A percentile compares a stretch with the other conserved stretches of the same genome.
phyloP scores from a whole-genome alignment of 2,797 vertebrate species.

The Alectoris magna region DNA sequence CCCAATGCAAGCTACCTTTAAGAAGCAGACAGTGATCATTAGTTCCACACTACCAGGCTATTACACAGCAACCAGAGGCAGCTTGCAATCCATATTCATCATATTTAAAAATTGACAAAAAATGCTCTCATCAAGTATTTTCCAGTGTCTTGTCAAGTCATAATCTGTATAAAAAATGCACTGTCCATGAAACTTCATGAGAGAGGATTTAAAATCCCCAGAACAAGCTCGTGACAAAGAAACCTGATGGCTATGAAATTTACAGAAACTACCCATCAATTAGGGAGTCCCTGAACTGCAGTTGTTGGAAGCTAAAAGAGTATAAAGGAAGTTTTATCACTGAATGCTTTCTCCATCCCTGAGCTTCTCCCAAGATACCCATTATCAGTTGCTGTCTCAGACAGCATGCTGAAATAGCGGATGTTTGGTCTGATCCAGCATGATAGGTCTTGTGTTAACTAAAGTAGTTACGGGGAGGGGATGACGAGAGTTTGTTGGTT shows the following conservation, averaged over 20 bases:
- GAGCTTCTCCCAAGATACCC: neutral
- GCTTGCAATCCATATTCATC: neutral
- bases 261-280: neutral
- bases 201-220: neutral
- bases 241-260: neutral
- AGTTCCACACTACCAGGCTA: neutral
- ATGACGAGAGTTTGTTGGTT: neutral
- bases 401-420: neutral
- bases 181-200: neutral
- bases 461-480: neutral
- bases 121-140: neutral
- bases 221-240: neutral
- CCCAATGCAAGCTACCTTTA: neutral
- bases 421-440: neutral
- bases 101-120: neutral
- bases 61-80: accelerated
- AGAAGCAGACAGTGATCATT: neutral
- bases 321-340: neutral
- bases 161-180: neutral
- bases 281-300: neutral
- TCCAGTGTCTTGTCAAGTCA: neutral
- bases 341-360: neutral
- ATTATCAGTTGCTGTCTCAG: neutral
- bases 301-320: neutral
- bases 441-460: neutral